Base-by-base conservation (phyloP, 2,797 vertebrate genomes). In the Micropoecilia bifurca region DNA sequence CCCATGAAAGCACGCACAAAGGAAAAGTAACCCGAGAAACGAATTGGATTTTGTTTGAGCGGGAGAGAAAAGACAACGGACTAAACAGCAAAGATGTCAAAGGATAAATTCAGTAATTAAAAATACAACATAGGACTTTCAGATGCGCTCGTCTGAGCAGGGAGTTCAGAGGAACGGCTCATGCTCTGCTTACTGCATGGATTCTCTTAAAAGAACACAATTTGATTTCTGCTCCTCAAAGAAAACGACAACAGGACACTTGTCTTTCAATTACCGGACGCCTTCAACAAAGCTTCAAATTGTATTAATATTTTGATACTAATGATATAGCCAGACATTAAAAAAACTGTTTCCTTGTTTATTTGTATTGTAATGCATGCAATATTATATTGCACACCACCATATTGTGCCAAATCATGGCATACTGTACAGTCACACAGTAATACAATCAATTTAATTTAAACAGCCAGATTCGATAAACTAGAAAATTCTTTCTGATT, bases 31-130 rank as follows among this genome's bases (percentile, higher is more conserved):
- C 75, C 36, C 72, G 30, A 46, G 46, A 84, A 79, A 76, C 61
- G 13, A 72, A 55, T 36, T n/a, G 76, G 73, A 61, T 82, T 89
- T 75, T 5, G 76, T 84, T 86, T 43, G 82, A 83, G 90, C 77
- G 28, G 66, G 50, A 2, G 53, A 81, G n/a, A 43, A 53, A 39
- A 75, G 39, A 14, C 55, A 25, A 43, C 69, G 41, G 59, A 73
- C 45, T 84, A 73, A 73, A 80, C 16, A 39, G 74, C 43, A n/a
- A 57, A 63, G 16, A 80, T 76, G 71, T 75, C 46, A 57, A 71
- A 48, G 73, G 74, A 86, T 78, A 72, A 87, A 82, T 53, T 81
- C 33, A 6, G 55, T 33, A 85, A 76, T 79, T 80, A 80, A 76
- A 78, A 86, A 43, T 39, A 43, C 61, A 43, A 6, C 39, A 55